A percentile compares a stretch with the other conserved stretches of the same genome.
Conservation (phyloP, 2,888 invertebrate species). For the Oeneis ivallda region DNA sequence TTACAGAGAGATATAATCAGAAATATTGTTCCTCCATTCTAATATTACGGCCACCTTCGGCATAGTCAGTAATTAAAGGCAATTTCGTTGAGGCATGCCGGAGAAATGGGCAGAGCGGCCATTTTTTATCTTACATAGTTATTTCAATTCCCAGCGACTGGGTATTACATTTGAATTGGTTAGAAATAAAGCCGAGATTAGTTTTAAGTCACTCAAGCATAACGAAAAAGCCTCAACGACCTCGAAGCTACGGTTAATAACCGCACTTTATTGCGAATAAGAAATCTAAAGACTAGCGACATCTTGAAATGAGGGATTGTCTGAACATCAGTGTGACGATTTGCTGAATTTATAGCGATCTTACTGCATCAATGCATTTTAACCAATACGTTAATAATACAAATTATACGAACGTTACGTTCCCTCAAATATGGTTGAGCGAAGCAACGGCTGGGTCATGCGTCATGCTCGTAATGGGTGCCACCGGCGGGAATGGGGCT, state of each 20-base stretch:
- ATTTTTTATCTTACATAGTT: conserved; percentile 60
- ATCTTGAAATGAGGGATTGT: not conserved
- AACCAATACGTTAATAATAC: no score
- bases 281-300: not conserved
- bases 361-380: no score
- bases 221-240: conserved; percentile 2
- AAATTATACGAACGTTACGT: no score
- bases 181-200: not conserved
- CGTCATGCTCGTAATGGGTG: no score
- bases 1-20: conserved; percentile 5
- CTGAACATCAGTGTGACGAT: no score
- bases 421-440: no score
- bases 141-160: conserved; percentile 46
- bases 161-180: not conserved
- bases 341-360: no score
- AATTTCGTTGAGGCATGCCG: conserved; percentile 22
- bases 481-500: no score
- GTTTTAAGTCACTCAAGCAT: not conserved
- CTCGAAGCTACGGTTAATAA: not conserved
- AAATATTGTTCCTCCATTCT: conserved; percentile 13
- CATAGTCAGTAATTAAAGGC: conserved; percentile 20
- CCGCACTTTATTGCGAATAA: conserved; percentile 4
- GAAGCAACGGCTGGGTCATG: no score
- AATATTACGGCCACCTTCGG: conserved; percentile 10
- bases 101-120: conserved; percentile 38